Evolutionary conservation across 1,140 invertebrate genomes (phyloP), one percentile per base, ranked within the genome.

Genomic region (Bombus huntii): DNA sequence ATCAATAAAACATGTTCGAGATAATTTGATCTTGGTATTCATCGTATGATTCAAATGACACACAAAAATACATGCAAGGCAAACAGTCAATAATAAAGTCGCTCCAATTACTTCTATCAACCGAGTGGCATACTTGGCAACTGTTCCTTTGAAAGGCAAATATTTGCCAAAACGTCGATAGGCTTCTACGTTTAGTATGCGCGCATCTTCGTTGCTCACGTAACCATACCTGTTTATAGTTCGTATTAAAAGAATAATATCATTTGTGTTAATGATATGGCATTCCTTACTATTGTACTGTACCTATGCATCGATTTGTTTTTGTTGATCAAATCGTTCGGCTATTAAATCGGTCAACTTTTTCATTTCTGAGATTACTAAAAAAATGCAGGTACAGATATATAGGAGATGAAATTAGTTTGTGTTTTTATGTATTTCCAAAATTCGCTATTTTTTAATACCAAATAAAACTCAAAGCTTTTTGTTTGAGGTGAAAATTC

Each of bases 71-170:
- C 42, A n/a, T 25, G n/a, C 37, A 75, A 78, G 22, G 42, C n/a
- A 59, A 57, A 18, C 57, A 68, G 75, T 70, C 57, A 84, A 68
- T 70, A 75, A 85, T 75, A 80, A 85, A 87, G 66, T 9, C 47
- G 77, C 25, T 87, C 72, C 76, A 84, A 84, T 89, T 89, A 75
- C 65, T 44, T 8, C 44, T 62, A 84, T 83, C 81, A 80, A 44
- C 72, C 25, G 68, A 57, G 15, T 80, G 44, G 31, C 70, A 75
- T 47, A 76, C 68, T 84, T 87, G 81, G 82, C 81, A 87, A 71
- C 37, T 74, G 76, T 77, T 62, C 81, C 18, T 53, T 53, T 34
- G 12, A 18, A 12, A 62, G 28, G 3, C 44, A 84, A 83, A 87
- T 73, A 84, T 83, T 87, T 87, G 68, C 57, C 74, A 76, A 84